Evolutionary conservation across 2,888 invertebrate species (phyloP).

Genomic region (Habroteleia sp.): DNA sequence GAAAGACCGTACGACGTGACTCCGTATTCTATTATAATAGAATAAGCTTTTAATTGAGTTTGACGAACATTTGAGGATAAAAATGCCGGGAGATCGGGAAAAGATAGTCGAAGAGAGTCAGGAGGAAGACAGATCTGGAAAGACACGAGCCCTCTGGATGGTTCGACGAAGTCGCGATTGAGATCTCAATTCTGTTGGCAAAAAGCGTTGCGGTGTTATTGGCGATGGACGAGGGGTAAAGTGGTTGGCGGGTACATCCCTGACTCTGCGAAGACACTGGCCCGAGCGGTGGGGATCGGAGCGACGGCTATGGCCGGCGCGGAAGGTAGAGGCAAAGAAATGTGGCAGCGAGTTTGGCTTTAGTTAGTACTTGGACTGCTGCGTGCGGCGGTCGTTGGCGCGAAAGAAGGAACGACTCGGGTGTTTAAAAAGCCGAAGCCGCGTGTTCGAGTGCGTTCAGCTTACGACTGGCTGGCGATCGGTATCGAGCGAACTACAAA

Average conservation of each 20-base stretch:
- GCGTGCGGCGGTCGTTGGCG: constrained; percentile 73
- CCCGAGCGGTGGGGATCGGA: constrained; percentile 62
- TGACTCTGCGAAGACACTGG: constrained; percentile 22
- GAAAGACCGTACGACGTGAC: too few species aligned
- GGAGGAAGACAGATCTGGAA: constrained; percentile 7
- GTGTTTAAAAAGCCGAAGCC: constrained; percentile 38
- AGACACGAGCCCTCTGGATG: constrained; percentile 21
- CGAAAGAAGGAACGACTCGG: constrained; percentile 35
- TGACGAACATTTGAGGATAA: too few species aligned
- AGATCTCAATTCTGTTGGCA: constrained; percentile 44
- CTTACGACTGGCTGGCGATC: neutral
- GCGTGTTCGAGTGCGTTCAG: constrained; percentile 36
- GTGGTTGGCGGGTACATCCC: constrained; percentile 15
- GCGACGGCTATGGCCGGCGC: constrained; percentile 79
- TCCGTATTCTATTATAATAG: too few species aligned
- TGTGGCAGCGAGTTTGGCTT: constrained; percentile 77
- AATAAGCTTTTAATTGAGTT: too few species aligned
- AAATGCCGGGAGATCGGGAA: too few species aligned
- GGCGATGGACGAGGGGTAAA: neutral
- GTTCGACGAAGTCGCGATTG: constrained; percentile 46
- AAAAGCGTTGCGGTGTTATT: constrained; percentile 25
- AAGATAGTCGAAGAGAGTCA: too few species aligned
- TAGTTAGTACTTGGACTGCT: constrained; percentile 79
- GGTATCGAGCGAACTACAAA: too few species aligned
- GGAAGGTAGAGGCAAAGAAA: constrained; percentile 78